Conservation (phyloP, 2,797 vertebrate species). For the Zalophus californianus region DNA sequence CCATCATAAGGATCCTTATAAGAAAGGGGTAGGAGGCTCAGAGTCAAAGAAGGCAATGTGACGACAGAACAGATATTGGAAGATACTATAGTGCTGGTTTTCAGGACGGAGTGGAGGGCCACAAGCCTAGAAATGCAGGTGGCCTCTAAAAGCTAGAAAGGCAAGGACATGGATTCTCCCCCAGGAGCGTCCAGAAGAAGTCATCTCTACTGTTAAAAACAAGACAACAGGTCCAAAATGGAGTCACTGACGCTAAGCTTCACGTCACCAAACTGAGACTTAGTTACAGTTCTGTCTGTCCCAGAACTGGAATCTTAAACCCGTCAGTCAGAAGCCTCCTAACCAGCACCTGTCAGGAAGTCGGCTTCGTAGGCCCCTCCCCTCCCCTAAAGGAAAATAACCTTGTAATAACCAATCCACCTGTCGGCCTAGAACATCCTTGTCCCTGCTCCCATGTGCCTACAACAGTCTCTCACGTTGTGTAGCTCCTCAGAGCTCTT, state of each 20-base stretch:
- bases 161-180: not conserved
- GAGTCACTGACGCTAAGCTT: not conserved
- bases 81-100: not conserved
- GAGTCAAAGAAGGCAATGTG: not conserved
- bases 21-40: not conserved
- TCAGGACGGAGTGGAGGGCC: not conserved
- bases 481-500: not conserved
- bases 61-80: not conserved
- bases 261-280: not conserved
- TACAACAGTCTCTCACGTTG: too few relatives aligned
- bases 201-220: not conserved
- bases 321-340: not conserved
- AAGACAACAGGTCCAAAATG: not conserved
- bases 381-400: not conserved
- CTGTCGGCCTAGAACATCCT: not conserved
- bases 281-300: not conserved
- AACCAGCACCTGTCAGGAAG: not conserved
- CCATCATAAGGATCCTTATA: not conserved
- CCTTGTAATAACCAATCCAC: not conserved
- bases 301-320: not conserved
- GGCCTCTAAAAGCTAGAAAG: not conserved
- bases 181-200: not conserved
- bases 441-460: not conserved
- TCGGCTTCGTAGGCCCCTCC: not conserved
- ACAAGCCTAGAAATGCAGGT: not conserved